Evolutionary conservation across 2,888 invertebrate genomes (phyloP).

Genomic region (Rutpela maculata): DNA sequence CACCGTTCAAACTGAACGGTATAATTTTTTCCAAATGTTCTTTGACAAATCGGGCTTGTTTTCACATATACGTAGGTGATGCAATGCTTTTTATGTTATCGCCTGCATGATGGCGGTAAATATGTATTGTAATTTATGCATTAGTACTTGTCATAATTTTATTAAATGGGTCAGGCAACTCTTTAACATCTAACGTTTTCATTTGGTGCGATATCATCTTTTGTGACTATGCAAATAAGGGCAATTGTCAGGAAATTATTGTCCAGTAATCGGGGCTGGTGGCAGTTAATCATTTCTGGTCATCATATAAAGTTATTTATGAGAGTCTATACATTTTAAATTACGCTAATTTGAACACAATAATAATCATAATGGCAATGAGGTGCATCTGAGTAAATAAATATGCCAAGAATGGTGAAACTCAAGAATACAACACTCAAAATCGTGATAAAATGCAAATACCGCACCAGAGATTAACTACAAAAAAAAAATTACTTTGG

Average conservation of each 20-base stretch:
- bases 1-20: neutral
- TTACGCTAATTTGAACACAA: neutral
- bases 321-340: neutral
- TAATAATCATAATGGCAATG: too few relatives aligned
- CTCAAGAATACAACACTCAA: too few relatives aligned
- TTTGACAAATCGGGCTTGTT: conserved; percentile 9
- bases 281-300: conserved; percentile 23
- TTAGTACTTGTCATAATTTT: conserved; percentile 8
- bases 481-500: too few relatives aligned
- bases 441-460: too few relatives aligned
- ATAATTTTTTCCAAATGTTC: conserved; percentile 15
- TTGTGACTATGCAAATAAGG: conserved; percentile 14
- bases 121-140: neutral
- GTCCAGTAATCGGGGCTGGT: conserved; percentile 4
- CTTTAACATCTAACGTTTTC: conserved; percentile 19
- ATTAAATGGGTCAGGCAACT: conserved; percentile 8
- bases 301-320: neutral
- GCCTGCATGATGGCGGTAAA: neutral
- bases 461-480: too few relatives aligned
- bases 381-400: too few relatives aligned
- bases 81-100: neutral
- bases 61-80: neutral
- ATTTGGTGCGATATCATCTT: conserved; percentile 8
- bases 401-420: too few relatives aligned
- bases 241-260: conserved; percentile 27